Percentiles rank a stretch among this genome's conserved stretches.
phyloP scores from a whole-genome alignment of 2,888 invertebrate genomes.

The Drosophila greeni region DNA sequence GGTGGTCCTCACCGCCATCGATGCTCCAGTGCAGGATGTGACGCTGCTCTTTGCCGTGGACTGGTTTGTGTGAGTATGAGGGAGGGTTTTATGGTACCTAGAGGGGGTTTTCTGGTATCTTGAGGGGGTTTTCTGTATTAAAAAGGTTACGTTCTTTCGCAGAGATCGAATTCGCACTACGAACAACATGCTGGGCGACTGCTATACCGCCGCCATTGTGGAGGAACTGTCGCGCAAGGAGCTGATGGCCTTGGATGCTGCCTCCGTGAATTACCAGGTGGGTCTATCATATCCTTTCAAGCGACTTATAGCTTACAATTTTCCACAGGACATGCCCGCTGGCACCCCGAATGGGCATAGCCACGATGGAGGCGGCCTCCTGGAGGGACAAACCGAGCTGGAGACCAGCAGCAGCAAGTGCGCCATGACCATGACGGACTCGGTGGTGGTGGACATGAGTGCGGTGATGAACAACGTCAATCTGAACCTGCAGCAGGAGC shows the following conservation, averaged over 20 bases:
- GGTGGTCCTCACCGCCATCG: conserved; percentile 89
- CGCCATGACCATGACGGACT: conserved; percentile 79
- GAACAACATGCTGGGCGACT: conserved; percentile 92
- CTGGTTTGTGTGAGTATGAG: conserved; percentile 91
- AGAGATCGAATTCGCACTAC: conserved; percentile 92
- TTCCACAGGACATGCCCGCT: conserved; percentile 78
- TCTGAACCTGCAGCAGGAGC: conserved; percentile 68
- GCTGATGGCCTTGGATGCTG: conserved; percentile 86
- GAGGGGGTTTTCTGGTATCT: neutral
- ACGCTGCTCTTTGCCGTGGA: conserved; percentile 91
- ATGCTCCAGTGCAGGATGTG: conserved; percentile 89
- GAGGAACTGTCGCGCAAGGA: conserved; percentile 90
- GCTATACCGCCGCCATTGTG: conserved; percentile 91
- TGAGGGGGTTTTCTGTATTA: accelerated
- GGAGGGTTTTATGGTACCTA: too few relatives aligned
- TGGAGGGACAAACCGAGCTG: conserved; percentile 80
- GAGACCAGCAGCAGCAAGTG: conserved; percentile 79
- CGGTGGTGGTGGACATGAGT: conserved; percentile 82
- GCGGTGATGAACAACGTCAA: conserved; percentile 75
- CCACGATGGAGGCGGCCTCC: conserved; percentile 70
- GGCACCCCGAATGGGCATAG: conserved; percentile 80
- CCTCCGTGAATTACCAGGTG: conserved; percentile 82
- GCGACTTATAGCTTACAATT: too few relatives aligned
- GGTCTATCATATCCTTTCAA: too few relatives aligned
- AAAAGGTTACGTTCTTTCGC: conserved; percentile 28